Base-by-base conservation (phyloP, 2,113 vertebrate genomes). In the Varanus salvator region DNA sequence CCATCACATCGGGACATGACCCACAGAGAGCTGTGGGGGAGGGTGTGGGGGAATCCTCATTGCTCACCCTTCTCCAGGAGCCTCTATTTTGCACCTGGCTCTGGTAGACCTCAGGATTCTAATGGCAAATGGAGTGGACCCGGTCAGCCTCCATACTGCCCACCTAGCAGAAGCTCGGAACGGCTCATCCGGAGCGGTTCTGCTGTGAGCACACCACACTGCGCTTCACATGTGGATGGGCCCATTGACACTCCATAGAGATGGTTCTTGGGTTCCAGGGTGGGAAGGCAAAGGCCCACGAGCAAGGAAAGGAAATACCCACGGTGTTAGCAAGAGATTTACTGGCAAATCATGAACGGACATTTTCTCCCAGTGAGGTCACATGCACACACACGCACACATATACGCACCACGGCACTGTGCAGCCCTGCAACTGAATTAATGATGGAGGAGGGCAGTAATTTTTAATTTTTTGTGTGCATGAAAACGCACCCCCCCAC, bases 291-390 rank as follows among this genome's bases (percentile, higher is more conserved):
- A 66, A 2, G 27, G 64, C 71, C 80, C 80, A 92, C 88, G 69
- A 82, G 69, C 91, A 92, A 77, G 89, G 91, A 93, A 95, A 93
- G 93, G 96, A 95, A 94, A 93, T 93, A 84, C 92, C 92, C 94
- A 91, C 91, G 90, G 50, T 64, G 0, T 1, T 3, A 93, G 4
- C 8, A 15, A 93, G 93, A 92, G 90, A 95, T 95, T 93, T 96
- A 95, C 95, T 95, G 92, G 95, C 95, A 96, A 96, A 96, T 96
- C 5, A 94, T 96, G 97, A 96, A 97, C 97, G 97, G 96, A 96
- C 97, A 96, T 92, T 93, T 94, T 97, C 92, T 95, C 95, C 95
- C 96, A 94, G 92, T 94, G 95, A 96, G 94, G 95, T 93, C 89
- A 95, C 95, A 96, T 96, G 96, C 92, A 12, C 11, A 12, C 11